Base-by-base conservation (phyloP, 2,888 invertebrate genomes). In the Trachelus tabidus region DNA sequence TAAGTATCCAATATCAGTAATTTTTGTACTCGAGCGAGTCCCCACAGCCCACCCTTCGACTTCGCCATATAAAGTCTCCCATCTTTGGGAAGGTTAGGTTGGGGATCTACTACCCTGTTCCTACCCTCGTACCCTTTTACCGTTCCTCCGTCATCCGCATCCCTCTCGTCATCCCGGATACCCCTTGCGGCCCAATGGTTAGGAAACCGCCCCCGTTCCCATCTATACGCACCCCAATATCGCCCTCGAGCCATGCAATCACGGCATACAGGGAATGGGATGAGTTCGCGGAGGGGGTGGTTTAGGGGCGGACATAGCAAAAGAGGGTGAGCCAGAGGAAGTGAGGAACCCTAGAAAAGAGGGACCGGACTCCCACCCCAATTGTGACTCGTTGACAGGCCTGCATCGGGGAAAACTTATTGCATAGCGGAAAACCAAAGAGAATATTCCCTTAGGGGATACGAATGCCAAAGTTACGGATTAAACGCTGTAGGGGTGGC, bases 201-300 rank as follows among this genome's bases (percentile, higher is more conserved):
- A 34, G 71, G 71, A 34, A 71, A 71, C 71, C 83, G 83, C 83
- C 83, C 79, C 82, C 81, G 84, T 85, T 83, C 85, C 87, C 86
- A 87, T 88, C 86, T 81, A 85, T 85, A 87, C 87, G 87, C 88
- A 88, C 87, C 89, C 90, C 87, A 87, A 90, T 89, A 89, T 90
- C 86, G 87, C 90, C 89, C 87, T 85, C 83, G 86, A 89, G 88
- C 88, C 86, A 86, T 86, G 89, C 90, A 90, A 91, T 90, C 90
- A 90, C 88, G 85, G 86, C 87, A 83, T 87, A 87, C 88, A 87
- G 85, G 87, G 89, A 88, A 89, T 88, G 88, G 89, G 89, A 89
- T 86, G 89, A 88, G 87, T 86, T 85, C 84, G 80, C 82, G 83
- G 75, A 81, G 78, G 56, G 56, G 56, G 56, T 56, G 56, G 56